Evolutionary conservation across 2,113 vertebrate species (phyloP).

Genomic region (Narcine bancroftii): DNA sequence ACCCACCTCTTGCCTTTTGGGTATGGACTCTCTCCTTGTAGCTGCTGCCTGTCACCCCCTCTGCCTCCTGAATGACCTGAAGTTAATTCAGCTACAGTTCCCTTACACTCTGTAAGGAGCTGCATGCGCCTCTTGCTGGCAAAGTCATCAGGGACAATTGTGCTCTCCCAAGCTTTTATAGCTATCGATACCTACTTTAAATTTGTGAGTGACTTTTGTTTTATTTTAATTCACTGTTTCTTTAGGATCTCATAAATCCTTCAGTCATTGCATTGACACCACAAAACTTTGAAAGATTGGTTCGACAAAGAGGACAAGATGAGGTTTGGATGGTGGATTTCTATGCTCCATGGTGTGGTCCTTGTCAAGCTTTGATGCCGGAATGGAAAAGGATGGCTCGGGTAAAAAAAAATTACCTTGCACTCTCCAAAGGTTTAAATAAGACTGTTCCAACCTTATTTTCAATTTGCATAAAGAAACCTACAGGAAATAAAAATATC

Average conservation of each 20-base stretch:
- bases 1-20: too few species aligned
- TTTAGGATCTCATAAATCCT: constrained; percentile 84
- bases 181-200: constrained; percentile 6
- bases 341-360: constrained; percentile 93
- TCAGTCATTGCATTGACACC: constrained; percentile 74
- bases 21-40: too few species aligned
- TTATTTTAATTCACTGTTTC: background rate
- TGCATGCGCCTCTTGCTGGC: too few species aligned
- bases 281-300: constrained; percentile 70
- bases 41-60: too few species aligned
- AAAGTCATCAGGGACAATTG: too few species aligned
- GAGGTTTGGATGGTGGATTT: constrained; percentile 89
- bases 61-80: too few species aligned
- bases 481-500: background rate
- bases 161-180: too few species aligned
- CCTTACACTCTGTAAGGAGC: too few species aligned
- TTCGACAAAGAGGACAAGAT: constrained; percentile 58
- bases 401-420: constrained; percentile 57
- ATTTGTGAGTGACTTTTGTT: constrained; percentile 5
- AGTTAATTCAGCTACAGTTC: too few species aligned
- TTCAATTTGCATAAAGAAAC: background rate
- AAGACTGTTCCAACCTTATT: background rate
- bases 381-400: constrained; percentile 95
- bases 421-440: background rate
- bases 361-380: constrained; percentile 86